Conservation (phyloP, 1,140 invertebrate species). For the Drosophila oshimai region DNA sequence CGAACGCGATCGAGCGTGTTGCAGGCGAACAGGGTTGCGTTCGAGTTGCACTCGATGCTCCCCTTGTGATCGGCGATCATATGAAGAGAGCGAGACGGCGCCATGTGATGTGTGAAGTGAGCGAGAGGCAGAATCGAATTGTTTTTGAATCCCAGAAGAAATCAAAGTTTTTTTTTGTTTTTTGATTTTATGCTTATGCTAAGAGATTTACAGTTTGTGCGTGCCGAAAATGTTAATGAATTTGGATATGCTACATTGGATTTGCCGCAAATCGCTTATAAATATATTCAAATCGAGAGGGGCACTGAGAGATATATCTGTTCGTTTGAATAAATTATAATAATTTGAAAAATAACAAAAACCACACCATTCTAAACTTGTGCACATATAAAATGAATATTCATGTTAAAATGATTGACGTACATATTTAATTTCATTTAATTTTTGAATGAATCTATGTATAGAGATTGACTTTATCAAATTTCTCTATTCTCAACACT, state of each 20-base stretch:
- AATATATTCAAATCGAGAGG: slow-evolving; percentile 39
- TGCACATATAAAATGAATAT: no score
- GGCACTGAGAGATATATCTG: slow-evolving; percentile 3
- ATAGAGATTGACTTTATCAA: no score
- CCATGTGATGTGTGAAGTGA: no score
- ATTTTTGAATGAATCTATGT: no score
- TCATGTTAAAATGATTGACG: no score
- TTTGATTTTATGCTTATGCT: slow-evolving; percentile 63
- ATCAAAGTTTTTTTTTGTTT: not conserved
- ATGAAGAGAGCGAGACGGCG: not conserved
- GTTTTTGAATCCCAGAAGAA: not conserved
- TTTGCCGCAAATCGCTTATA: slow-evolving; percentile 61
- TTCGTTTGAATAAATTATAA: not conserved
- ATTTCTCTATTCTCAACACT: no score
- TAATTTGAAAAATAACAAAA: not conserved
- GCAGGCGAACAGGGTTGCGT: not conserved
- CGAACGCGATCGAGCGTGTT: not conserved
- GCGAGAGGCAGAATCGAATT: not conserved
- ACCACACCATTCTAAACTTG: no score
- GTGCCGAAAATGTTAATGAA: slow-evolving; percentile 80
- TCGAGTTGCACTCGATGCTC: not conserved
- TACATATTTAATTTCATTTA: no score
- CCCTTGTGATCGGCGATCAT: slow-evolving; percentile 14
- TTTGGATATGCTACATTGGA: slow-evolving; percentile 66
- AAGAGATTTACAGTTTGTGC: slow-evolving; percentile 79